These are phyloP conservation scores for Enteromius thamalakanensis DNA, from an alignment of 2,797 vertebrate species.

Conservation along the genomic window DNA sequence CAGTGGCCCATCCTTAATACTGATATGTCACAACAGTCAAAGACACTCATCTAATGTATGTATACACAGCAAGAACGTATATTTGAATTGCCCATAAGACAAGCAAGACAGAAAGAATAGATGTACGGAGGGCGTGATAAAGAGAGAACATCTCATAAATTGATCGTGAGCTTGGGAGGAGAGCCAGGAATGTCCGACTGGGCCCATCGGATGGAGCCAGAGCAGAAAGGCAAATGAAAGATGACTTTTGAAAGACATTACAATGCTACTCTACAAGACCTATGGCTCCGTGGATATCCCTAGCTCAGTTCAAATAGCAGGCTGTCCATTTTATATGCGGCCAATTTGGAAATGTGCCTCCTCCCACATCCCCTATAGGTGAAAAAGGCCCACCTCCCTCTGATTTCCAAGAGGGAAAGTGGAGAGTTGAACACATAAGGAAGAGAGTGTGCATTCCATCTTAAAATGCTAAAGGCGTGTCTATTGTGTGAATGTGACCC, in stretches of 20 bases:
- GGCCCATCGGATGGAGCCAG: conserved; percentile 9
- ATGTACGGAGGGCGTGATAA: conserved; percentile 57
- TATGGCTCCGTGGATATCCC: conserved; percentile 23
- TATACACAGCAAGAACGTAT: background rate
- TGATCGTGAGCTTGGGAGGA: conserved; percentile 65
- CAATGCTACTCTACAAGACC: conserved; percentile 35
- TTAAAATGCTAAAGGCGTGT: conserved; percentile 55
- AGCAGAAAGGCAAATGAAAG: conserved; percentile 44
- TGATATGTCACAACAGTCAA: background rate
- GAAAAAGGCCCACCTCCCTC: conserved; percentile 2
- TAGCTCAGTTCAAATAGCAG: conserved; percentile 42
- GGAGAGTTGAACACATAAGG: conserved; percentile 49
- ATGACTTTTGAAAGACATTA: conserved; percentile 55
- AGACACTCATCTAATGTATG: background rate
- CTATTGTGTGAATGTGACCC: conserved; percentile 56
- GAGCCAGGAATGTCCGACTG: conserved; percentile 52
- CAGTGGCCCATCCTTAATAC: background rate
- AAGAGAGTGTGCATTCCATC: conserved; percentile 35
- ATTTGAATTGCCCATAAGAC: conserved; percentile 4
- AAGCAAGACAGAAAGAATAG: conserved; percentile 59
- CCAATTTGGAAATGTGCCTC: conserved; percentile 28
- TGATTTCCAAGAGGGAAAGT: background rate
- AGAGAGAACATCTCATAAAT: conserved; percentile 61
- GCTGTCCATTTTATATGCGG: conserved; percentile 23
- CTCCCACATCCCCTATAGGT: conserved; percentile 16